Evolutionary conservation across 2,888 invertebrate genomes (phyloP), one percentile per base, ranked within the genome.

Genomic region (Philereme vetulata): DNA sequence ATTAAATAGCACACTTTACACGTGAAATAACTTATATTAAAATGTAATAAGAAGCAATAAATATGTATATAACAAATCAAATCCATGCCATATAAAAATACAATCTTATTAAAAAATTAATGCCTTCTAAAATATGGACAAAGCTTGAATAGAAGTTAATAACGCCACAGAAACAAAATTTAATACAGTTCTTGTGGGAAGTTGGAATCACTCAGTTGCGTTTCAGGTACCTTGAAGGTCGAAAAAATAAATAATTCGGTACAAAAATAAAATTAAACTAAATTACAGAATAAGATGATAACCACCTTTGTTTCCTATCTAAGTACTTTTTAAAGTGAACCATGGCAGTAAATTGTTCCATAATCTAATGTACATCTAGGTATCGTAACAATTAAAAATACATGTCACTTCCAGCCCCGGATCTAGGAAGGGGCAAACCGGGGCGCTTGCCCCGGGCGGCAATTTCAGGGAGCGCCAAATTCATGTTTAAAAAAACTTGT

Each of bases 1-100:
- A 60, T 60, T 51, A 48, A 53, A 58, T 64, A 62, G 60, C 64
- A 64, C 62, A 62, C 62, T 42, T 54, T 60, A 60, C 48, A 60
- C 36, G 56, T 9, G 34, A 60, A 44, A 56, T 51, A 56, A 56
- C 38, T 56, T 52, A 64, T 21, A 33, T 47, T 34, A 42, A 38
- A 21, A 53, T 49, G 59, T 52, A 21, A 21, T 21, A 53, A 7
- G 59, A 60, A 52, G 51, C 51, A 60, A 57, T 66, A 64, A 59
- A 61, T 61, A 60, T 44, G n/a, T 42, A 35, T 52, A 33, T n/a
- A 48, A 47, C 5, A 46, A 36, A 35, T 7, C 7, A 21, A 21
- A 45, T 11, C 35, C 38, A 38, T 32, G 34, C n/a, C 8, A 9
- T 47, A 5, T 21, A 47, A 47, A 46, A 47, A 47, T 34, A 34